Evolutionary conservation across 1,140 invertebrate genomes (phyloP).

Genomic region (Apis cerana): DNA sequence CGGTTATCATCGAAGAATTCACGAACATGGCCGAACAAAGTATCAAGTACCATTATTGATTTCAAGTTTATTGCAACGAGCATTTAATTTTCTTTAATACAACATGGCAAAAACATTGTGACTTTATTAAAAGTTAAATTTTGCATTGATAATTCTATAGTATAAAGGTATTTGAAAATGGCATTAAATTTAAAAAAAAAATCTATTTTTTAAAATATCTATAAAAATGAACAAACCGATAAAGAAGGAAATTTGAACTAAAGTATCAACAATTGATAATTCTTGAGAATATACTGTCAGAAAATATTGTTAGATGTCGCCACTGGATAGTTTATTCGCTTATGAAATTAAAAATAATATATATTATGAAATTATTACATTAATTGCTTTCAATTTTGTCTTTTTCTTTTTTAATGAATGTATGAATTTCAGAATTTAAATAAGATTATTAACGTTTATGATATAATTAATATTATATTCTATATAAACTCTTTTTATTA

Average conservation of each 20-base stretch:
- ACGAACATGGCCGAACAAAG: neutral
- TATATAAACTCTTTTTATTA: no score
- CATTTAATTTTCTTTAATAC: neutral
- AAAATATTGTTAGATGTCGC: constrained; percentile 5
- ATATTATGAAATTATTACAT: no score
- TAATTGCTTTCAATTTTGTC: neutral
- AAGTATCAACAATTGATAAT: neutral
- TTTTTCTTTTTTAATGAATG: no score
- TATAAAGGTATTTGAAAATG: no score
- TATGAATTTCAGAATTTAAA: no score
- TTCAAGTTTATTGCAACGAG: neutral
- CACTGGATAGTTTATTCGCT: neutral
- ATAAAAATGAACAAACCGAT: neutral
- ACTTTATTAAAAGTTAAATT: no score
- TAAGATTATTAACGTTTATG: no score
- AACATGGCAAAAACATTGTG: neutral
- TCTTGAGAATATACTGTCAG: neutral
- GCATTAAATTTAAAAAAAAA: neutral
- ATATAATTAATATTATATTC: no score
- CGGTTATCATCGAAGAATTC: neutral
- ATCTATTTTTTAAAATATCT: neutral
- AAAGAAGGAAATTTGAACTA: neutral
- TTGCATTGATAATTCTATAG: no score
- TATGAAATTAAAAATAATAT: neutral
- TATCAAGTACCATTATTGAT: constrained; percentile 1